Base-by-base conservation (phyloP, 92 coral and sea anemone species). In the Siderastrea siderea region DNA sequence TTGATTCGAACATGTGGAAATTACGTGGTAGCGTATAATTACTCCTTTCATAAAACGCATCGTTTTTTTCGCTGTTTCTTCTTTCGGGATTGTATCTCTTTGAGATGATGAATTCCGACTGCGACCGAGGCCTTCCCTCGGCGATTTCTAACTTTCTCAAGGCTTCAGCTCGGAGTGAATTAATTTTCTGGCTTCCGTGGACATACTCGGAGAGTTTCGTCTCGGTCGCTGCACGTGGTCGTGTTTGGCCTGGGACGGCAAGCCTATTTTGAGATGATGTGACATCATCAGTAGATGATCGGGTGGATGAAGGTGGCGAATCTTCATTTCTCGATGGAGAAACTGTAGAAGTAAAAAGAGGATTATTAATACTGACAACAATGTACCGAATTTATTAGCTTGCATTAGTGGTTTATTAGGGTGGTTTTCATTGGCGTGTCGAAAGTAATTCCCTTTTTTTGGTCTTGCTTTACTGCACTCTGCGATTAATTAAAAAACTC, bases 201-300 rank as follows among this genome's bases (percentile, higher is more conserved):
- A 61, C 51, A 8, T 52, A 68, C n/a, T 64, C 84, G 60, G 73
- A 51, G 58, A 43, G 47, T 80, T 80, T 65, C 47, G 59, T 15
- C 17, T 64, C 82, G 15, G 89, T 65, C 51, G 74, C 26, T 2
- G 83, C n/a, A 1, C 84, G 75, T 47, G 75, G 83, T 82, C 61
- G 78, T 17, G 67, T 84, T 86, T 53, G 93, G 75, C 73, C 77
- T 85, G 91, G 93, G 83, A 86, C 95, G 6, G 91, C 78, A 46
- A 86, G 93, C 17, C 83, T 87, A 61, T 71, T 79, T 6, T 75
- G 70, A 68, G 75, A 68, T 0, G 93, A 89, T 59, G 91, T 76
- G 82, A 76, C 76, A 66, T 85, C 89, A 53, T 65, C 75, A 10
- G 84, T 83, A 7, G 80, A 83, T 50, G 87, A 83, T 51, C 52